These are phyloP conservation scores for Macaria notata DNA, from an alignment of 2,888 invertebrate genomes.

Conservation along the genomic window DNA sequence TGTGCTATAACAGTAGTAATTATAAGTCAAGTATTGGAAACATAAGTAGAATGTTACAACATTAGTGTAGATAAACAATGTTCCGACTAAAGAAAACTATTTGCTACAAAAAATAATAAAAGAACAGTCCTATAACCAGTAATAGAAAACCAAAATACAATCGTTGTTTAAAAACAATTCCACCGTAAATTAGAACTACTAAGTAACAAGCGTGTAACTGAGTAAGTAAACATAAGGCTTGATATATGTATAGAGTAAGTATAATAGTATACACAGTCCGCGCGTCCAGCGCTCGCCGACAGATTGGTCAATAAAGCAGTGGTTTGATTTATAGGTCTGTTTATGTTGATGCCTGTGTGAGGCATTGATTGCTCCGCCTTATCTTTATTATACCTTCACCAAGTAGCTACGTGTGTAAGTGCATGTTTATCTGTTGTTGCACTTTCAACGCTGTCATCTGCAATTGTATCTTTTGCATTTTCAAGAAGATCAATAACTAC, in stretches of 20 bases:
- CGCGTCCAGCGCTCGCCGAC: conserved; percentile 27
- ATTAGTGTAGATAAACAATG: too few species aligned
- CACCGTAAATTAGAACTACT: neutral
- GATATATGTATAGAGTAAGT: neutral
- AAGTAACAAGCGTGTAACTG: too few species aligned
- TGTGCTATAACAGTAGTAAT: too few species aligned
- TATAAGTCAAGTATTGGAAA: too few species aligned
- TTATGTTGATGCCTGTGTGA: conserved; percentile 31
- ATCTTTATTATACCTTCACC: conserved; percentile 17
- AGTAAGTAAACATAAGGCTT: neutral
- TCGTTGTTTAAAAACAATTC: neutral
- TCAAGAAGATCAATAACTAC: too few species aligned
- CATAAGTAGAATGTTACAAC: too few species aligned
- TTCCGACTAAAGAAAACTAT: too few species aligned
- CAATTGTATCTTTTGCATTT: neutral
- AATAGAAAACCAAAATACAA: too few species aligned
- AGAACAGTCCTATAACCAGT: too few species aligned
- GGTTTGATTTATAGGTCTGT: conserved; percentile 46
- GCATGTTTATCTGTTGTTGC: conserved; percentile 3
- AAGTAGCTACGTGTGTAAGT: conserved; percentile 3
- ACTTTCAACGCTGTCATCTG: conserved; percentile 1
- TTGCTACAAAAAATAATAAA: too few species aligned
- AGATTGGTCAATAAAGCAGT: conserved; percentile 36
- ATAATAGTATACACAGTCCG: conserved; percentile 5
- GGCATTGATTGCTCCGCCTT: conserved; percentile 18